phyloP scores from a whole-genome alignment of 2,888 invertebrate species.

The Chymomyza amoena region DNA sequence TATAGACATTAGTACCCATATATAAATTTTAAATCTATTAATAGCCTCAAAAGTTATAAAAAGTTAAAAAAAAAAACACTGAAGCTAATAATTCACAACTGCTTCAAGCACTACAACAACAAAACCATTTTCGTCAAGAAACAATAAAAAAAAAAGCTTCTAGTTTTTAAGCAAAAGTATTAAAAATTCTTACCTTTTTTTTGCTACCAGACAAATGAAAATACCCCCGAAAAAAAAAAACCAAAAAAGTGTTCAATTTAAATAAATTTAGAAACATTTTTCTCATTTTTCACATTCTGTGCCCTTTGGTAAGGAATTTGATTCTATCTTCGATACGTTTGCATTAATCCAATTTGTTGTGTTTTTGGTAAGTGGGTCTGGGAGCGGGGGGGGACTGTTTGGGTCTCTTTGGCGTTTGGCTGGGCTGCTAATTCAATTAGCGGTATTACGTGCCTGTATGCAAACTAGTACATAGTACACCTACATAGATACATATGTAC shows the following conservation, averaged over 20 bases:
- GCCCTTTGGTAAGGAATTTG: neutral
- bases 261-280: neutral
- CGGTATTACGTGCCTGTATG: neutral
- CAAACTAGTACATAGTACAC: neutral
- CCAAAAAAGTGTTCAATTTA: neutral
- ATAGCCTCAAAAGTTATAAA: no score
- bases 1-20: no score
- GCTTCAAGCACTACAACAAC: no score
- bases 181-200: neutral
- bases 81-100: no score
- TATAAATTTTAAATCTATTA: no score
- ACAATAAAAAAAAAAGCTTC: no score
- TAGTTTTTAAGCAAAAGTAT: no score
- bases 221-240: neutral
- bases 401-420: neutral
- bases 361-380: neutral
- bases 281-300: neutral
- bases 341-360: conserved; percentile 62
- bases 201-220: neutral
- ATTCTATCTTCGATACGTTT: conserved; percentile 21
- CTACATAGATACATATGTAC: neutral
- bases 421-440: conserved; percentile 3
- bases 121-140: no score
- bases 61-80: no score
- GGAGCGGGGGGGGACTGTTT: no score